Evolutionary conservation across 2,888 invertebrate species (phyloP), one percentile per base, ranked within the genome.

Genomic region (Unio pictorum): DNA sequence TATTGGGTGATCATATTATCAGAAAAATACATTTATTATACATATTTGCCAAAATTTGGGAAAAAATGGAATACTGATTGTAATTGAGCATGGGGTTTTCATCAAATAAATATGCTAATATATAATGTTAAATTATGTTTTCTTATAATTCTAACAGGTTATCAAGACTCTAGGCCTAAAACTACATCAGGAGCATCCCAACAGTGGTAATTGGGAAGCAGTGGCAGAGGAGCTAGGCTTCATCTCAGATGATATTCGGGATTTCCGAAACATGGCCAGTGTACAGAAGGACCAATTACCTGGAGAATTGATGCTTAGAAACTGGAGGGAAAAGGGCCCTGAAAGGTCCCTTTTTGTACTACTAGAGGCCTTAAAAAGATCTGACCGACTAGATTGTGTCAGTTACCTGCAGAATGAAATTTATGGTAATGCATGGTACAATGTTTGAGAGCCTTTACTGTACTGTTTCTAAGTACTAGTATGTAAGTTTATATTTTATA

Each of bases 181-280:
- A 67, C 66, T 76, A 7, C 74, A 74, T 57, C 65, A 63, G 4
- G 67, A 64, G 18, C 62, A 64, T 18, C 66, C 67, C 20, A 68
- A 59, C 58, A 70, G 66, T 64, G 76, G 73, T 18, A 72, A 73
- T 69, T 76, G 76, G 76, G 76, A 76, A 59, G 73, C 71, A 20
- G 61, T 76, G 28, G 76, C 73, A 5, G 76, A 76, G 62, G 72
- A 76, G 18, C 72, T 76, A 4, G 76, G 76, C 2, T 76, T 72
- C 60, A 59, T 59, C 11, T 68, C 66, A 30, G 72, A 73, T 28
- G 72, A 72, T 54, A 73, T 76, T 55, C 67, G 71, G 61, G 71
- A 71, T 23, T 75, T 75, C 58, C 34, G 60, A 2, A 69, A 71
- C 26, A 60, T 69, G 56, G 66, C 75, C 11, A 65, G 55, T 34